These are phyloP conservation scores for Campodea augens DNA, from an alignment of 1,140 invertebrate species.

Conservation along the genomic window DNA sequence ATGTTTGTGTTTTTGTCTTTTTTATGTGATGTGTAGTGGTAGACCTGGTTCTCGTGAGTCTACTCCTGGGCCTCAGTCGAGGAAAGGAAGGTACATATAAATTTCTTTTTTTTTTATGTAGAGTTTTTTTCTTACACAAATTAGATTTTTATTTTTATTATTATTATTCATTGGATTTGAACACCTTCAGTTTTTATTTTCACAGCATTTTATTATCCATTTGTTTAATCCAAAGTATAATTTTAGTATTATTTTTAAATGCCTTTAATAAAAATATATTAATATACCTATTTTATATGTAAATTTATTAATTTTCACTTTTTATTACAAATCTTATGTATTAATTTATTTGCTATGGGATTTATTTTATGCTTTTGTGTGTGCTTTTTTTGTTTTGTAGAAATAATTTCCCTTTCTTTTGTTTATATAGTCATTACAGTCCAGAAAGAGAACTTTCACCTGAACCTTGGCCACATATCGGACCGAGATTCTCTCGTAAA, in stretches of 20 bases:
- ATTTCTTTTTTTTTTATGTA: not conserved
- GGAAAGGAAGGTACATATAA: not conserved
- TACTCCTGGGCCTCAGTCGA: constrained; percentile 3
- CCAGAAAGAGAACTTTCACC: constrained; percentile 57
- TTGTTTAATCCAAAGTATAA: constrained; percentile 8
- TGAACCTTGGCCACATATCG: constrained; percentile 54
- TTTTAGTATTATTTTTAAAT: too few species aligned
- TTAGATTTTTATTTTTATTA: not conserved
- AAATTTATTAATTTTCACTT: not conserved
- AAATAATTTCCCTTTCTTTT: constrained; percentile 18
- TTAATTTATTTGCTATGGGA: constrained; percentile 4
- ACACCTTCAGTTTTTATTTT: not conserved
- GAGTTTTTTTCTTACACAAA: not conserved
- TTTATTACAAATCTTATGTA: not conserved
- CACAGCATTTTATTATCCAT: not conserved
- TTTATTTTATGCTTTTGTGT: constrained; percentile 10
- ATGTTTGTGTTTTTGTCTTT: not conserved
- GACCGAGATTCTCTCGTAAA: constrained; percentile 63
- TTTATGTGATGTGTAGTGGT: constrained; percentile 3
- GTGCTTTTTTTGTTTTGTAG: constrained; percentile 6
- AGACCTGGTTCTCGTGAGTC: constrained; percentile 6
- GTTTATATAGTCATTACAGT: constrained; percentile 54
- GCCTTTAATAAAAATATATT: not conserved
- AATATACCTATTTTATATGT: constrained; percentile 9
- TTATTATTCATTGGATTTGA: not conserved